Evolutionary conservation across 2,888 invertebrate genomes (phyloP).

Genomic region (Trisateles emortualis): DNA sequence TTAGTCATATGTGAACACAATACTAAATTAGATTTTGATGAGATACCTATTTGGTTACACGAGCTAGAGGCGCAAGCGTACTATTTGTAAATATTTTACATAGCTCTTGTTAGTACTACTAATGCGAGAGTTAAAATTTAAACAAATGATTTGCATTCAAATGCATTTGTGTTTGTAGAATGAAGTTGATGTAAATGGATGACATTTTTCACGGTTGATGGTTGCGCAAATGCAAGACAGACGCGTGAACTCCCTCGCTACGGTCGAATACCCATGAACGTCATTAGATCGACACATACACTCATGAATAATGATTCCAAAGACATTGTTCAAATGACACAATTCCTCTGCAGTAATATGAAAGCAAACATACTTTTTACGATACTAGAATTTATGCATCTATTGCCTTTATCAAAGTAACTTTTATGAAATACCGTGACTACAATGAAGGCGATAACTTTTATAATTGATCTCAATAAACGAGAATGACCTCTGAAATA

Average conservation of each 20-base stretch:
- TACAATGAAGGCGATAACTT: constrained; percentile 44
- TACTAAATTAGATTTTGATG: neutral
- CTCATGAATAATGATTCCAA: constrained; percentile 42
- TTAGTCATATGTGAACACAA: neutral
- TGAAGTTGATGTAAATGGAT: constrained; percentile 57
- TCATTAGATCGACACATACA: constrained; percentile 54
- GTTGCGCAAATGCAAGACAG: constrained; percentile 58
- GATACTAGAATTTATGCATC: constrained; percentile 2
- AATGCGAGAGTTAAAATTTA: constrained; percentile 37
- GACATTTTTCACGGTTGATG: constrained; percentile 63
- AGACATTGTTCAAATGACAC: constrained; percentile 29
- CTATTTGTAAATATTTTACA: constrained; percentile 41
- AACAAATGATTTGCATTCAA: constrained; percentile 52
- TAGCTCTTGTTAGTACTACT: constrained; percentile 26
- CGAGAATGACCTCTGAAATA: constrained; percentile 71
- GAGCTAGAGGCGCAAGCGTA: neutral
- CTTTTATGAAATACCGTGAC: constrained; percentile 17
- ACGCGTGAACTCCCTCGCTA: constrained; percentile 46
- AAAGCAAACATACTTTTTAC: constrained; percentile 1
- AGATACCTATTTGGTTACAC: neutral
- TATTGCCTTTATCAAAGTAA: constrained; percentile 12
- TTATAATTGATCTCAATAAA: constrained; percentile 78
- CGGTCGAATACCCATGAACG: constrained; percentile 51
- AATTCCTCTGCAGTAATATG: constrained; percentile 13
- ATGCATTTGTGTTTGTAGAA: constrained; percentile 45